A percentile compares a stretch with the other conserved stretches of the same genome.
Evolutionary conservation across 2,113 vertebrate species (phyloP).

Genomic region (Mormyrus iriodes): DNA sequence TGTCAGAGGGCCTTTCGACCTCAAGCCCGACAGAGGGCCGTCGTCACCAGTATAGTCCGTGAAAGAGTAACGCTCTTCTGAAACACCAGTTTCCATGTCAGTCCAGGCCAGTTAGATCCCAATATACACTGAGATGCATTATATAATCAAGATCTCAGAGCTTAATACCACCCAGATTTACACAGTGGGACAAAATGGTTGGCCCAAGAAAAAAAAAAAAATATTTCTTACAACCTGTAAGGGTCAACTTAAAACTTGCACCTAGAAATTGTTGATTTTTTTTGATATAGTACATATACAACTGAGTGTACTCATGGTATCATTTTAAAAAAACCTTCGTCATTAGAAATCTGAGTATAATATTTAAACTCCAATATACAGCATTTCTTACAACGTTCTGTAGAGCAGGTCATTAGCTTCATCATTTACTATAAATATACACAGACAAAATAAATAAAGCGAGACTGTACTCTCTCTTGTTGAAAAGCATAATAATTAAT

Average conservation of each 20-base stretch:
- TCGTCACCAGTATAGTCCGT: background rate
- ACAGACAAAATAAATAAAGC: background rate
- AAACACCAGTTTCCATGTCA: no score
- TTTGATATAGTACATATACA: background rate
- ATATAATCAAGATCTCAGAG: background rate
- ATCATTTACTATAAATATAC: slow-evolving; percentile 1
- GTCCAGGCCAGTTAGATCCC: no score
- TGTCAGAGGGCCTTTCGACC: background rate
- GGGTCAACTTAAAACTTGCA: background rate
- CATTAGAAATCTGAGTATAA: background rate
- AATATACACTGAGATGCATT: no score
- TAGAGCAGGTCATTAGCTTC: background rate
- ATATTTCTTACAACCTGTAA: background rate
- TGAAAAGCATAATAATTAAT: background rate
- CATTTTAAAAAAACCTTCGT: background rate
- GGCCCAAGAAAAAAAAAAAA: background rate
- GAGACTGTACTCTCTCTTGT: background rate
- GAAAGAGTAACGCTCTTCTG: background rate
- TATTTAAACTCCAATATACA: background rate
- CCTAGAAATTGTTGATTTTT: background rate
- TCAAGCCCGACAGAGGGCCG: background rate
- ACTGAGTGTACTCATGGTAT: background rate
- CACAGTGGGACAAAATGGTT: background rate
- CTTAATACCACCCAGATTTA: background rate
- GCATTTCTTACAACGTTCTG: background rate